Base-by-base conservation (phyloP, 2,888 invertebrate species). In the Clanis bilineata region DNA sequence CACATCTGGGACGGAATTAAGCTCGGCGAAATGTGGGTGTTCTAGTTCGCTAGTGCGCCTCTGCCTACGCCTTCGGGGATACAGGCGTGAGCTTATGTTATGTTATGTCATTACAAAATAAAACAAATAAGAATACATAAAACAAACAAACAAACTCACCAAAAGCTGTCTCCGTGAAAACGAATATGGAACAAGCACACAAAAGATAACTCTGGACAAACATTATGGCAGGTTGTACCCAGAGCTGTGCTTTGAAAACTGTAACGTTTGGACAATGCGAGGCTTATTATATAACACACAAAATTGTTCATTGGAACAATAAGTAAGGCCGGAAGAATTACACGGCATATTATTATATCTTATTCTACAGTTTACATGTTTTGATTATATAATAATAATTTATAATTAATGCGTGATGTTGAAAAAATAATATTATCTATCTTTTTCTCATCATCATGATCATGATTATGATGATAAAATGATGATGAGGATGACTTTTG, bases 231-330 rank as follows among this genome's bases (percentile, higher is more conserved):
- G n/a, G 36, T 22, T 10, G 23, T 6, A 3, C 15, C 38, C 2
- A 9, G 15, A 15, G 4, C 23, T 32, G 51, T 18, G 2, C 10
- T 47, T 41, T 38, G 18, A 38, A n/a, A 57, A 57, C 23, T 45
- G 32, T 57, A 23, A 45, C n/a, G 18, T 36, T 38, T 15, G 1
- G 36, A 1, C 36, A 15, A 23, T n/a, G 4, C 22, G 10, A 6
- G 5, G 45, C 18, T 22, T 21, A 28, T 57, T 57, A 57, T 57
- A 57, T 57, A 57, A 15, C 7, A n/a, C 6, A 12, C 7, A 9
- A 57, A 45, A 44, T 44, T 51, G 47, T 32, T 51, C 32, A 32
- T 10, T 51, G 28, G 32, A 51, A 51, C 18, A 15, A 51, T n/a
- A 51, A 15, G 15, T 12, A 18, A 18, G 28, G 18, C 10, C 51